Conservation (phyloP, 2,888 invertebrate genomes). For the Coenonympha arcania region DNA sequence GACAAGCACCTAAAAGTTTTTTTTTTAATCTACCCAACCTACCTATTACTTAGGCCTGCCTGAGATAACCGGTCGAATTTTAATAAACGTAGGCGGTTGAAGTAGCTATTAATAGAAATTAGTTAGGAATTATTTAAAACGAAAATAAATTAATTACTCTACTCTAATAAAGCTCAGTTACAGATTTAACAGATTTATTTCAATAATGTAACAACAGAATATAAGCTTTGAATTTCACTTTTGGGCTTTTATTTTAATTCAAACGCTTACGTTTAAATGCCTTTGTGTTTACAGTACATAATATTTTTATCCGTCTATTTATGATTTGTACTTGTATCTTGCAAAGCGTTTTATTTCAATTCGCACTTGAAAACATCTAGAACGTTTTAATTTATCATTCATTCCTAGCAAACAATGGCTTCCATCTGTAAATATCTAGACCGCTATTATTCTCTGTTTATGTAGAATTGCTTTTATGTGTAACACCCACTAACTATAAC, state of each 20-base stretch:
- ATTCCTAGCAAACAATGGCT: constrained; percentile 1
- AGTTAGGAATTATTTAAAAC: too few relatives aligned
- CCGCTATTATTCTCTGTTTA: background rate
- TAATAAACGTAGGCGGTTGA: too few relatives aligned
- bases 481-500: background rate
- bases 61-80: too few relatives aligned
- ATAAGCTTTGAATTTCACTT: too few relatives aligned
- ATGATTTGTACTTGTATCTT: background rate
- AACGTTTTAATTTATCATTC: constrained; percentile 7
- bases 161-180: too few relatives aligned
- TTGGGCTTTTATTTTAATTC: background rate
- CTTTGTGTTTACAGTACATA: background rate
- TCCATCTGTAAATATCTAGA: background rate
- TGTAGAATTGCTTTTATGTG: background rate
- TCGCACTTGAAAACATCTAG: background rate
- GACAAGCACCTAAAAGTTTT: too few relatives aligned
- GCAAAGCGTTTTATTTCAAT: constrained; percentile 1
- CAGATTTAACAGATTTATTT: too few relatives aligned
- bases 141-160: too few relatives aligned
- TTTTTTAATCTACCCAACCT: too few relatives aligned
- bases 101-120: too few relatives aligned
- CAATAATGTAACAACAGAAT: too few relatives aligned
- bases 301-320: background rate
- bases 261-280: background rate
- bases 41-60: too few relatives aligned